phyloP scores from a whole-genome alignment of 2,113 vertebrate genomes.

The Cyphomyrus plagiostoma region DNA sequence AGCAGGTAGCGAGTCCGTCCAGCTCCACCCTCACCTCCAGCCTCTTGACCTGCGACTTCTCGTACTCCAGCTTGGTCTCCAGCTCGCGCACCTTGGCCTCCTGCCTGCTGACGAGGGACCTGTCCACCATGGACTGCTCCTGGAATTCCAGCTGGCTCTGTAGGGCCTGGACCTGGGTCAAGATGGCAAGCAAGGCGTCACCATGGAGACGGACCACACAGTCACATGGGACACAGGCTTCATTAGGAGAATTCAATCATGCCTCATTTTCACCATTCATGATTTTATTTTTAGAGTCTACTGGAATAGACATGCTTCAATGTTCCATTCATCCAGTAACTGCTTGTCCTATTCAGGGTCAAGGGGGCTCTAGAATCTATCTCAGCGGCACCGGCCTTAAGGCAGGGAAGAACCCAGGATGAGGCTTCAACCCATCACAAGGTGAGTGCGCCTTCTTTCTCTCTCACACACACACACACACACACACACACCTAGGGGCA shows the following conservation, averaged over 20 bases:
- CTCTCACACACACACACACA: no score
- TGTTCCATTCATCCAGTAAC: background rate
- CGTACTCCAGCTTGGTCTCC: constrained; percentile 93
- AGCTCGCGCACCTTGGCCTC: constrained; percentile 96
- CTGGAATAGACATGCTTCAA: background rate
- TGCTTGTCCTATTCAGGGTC: background rate
- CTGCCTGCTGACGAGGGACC: constrained; percentile 90
- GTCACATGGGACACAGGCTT: background rate
- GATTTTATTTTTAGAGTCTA: background rate
- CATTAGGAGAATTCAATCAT: background rate
- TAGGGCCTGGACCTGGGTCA: constrained; percentile 77
- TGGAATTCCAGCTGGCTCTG: constrained; percentile 94
- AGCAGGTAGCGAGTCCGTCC: background rate
- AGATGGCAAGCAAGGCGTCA: background rate
- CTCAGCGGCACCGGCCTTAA: no score
- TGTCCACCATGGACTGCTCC: constrained; percentile 98
- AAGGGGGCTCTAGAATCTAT: no score
- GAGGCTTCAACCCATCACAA: no score
- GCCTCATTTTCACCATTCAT: background rate
- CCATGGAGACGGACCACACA: background rate
- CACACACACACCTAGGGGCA: no score
- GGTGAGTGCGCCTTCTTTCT: no score
- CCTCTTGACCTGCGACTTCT: constrained; percentile 89
- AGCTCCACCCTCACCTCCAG: constrained; percentile 71
- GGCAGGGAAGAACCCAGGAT: no score